Conservation (phyloP, 35 echinoderm and acorn worm species). For the Diadema setosum region DNA sequence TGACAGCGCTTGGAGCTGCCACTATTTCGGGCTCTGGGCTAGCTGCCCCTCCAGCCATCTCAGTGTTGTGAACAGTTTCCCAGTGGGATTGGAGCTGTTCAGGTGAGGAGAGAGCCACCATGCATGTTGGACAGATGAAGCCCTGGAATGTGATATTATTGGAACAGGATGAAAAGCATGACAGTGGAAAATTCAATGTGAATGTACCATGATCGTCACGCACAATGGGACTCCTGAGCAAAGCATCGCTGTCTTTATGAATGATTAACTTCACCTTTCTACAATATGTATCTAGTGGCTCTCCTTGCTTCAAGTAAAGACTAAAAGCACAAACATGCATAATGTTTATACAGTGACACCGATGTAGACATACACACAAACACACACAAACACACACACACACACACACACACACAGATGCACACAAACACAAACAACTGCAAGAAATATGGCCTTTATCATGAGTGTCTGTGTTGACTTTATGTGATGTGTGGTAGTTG, state of each 20-base stretch:
- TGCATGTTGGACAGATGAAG: constrained; percentile 89
- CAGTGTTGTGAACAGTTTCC: constrained; percentile 50
- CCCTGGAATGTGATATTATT: constrained; percentile 42
- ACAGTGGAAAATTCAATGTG: not conserved
- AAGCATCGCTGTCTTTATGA: too few relatives aligned
- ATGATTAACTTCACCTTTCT: too few relatives aligned
- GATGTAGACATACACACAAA: too few relatives aligned
- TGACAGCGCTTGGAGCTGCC: not conserved
- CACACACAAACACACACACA: too few relatives aligned
- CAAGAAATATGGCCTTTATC: too few relatives aligned
- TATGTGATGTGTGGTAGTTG: too few relatives aligned
- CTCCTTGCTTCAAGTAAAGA: not conserved
- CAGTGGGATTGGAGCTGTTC: constrained; percentile 76
- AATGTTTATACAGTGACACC: too few relatives aligned
- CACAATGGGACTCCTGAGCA: not conserved
- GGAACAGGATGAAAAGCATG: not conserved
- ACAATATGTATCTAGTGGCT: too few relatives aligned
- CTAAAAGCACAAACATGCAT: not conserved
- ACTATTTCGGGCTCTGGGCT: not conserved
- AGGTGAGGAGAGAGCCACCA: constrained; percentile 58
- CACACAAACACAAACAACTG: too few relatives aligned
- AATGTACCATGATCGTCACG: not conserved
- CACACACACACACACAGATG: too few relatives aligned
- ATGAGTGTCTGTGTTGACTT: too few relatives aligned
- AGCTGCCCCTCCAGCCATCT: not conserved